phyloP scores from a whole-genome alignment of 2,113 vertebrate genomes.

The Arvicanthis niloticus region DNA sequence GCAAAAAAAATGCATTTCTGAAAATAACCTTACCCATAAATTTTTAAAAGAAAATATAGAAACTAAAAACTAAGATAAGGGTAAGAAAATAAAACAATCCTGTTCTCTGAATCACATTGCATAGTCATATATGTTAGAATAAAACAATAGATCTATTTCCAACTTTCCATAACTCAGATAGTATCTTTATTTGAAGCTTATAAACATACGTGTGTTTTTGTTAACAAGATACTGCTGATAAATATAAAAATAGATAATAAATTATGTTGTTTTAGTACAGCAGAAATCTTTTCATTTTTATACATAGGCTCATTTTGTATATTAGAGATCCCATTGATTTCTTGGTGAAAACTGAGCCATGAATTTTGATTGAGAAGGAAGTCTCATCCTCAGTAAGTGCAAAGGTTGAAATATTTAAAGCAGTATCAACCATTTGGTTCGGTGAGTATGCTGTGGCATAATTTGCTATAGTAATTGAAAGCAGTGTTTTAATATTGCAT shows the following conservation, averaged over 20 bases:
- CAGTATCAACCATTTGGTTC: background rate
- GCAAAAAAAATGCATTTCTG: constrained; percentile 7
- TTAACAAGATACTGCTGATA: constrained; percentile 73
- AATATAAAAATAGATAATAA: constrained; percentile 82
- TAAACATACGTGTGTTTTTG: constrained; percentile 83
- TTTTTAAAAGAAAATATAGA: constrained; percentile 28
- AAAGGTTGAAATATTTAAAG: background rate
- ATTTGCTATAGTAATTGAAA: no score
- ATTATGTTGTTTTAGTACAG: constrained; percentile 81
- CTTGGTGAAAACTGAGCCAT: constrained; percentile 25
- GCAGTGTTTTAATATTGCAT: background rate
- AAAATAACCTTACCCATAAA: background rate
- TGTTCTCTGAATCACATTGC: constrained; percentile 64
- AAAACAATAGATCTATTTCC: constrained; percentile 78
- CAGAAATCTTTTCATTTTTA: constrained; percentile 73
- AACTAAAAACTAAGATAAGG: background rate
- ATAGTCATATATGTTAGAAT: constrained; percentile 55
- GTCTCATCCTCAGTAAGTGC: background rate
- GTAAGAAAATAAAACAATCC: background rate
- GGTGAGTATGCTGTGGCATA: background rate
- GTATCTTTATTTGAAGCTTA: constrained; percentile 84
- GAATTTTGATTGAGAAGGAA: constrained; percentile 19
- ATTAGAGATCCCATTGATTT: background rate
- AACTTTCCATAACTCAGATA: constrained; percentile 79
- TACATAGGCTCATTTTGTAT: constrained; percentile 51